These are phyloP conservation scores for Hucho hucho DNA, from an alignment of 2,113 vertebrate species.

Conservation along the genomic window DNA sequence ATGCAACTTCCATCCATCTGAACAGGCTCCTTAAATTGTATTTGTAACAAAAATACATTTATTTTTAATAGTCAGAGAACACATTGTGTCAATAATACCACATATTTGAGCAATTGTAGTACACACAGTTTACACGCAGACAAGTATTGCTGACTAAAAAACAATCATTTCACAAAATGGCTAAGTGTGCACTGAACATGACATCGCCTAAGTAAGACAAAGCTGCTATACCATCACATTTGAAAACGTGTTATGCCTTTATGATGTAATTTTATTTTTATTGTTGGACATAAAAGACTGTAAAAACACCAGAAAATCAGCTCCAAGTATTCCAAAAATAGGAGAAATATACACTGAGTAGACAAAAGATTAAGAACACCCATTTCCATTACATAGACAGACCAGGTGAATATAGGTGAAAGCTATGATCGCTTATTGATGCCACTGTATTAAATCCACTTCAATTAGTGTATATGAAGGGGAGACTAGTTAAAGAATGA, in stretches of 20 bases:
- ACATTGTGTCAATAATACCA: neutral
- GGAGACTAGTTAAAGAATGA: too few species aligned
- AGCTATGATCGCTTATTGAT: too few species aligned
- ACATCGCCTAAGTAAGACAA: neutral
- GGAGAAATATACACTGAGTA: too few species aligned
- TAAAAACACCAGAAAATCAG: too few species aligned
- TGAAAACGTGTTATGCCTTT: conserved; percentile 21
- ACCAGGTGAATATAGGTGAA: too few species aligned
- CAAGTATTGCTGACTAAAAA: neutral
- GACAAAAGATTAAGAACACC: too few species aligned
- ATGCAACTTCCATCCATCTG: neutral
- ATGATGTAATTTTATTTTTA: conserved; percentile 6
- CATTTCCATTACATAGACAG: too few species aligned
- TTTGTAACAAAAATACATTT: neutral
- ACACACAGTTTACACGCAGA: neutral
- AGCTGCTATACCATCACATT: conserved; percentile 5
- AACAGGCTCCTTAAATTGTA: neutral
- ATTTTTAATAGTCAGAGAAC: neutral
- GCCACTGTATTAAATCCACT: too few species aligned
- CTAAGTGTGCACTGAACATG: neutral
- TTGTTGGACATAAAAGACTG: too few species aligned
- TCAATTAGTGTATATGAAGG: too few species aligned
- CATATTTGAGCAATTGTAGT: neutral
- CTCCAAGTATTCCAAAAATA: too few species aligned
- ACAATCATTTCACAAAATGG: conserved; percentile 16